Conservation (phyloP, 2,113 vertebrate genomes). For the Athene cunicularia region DNA sequence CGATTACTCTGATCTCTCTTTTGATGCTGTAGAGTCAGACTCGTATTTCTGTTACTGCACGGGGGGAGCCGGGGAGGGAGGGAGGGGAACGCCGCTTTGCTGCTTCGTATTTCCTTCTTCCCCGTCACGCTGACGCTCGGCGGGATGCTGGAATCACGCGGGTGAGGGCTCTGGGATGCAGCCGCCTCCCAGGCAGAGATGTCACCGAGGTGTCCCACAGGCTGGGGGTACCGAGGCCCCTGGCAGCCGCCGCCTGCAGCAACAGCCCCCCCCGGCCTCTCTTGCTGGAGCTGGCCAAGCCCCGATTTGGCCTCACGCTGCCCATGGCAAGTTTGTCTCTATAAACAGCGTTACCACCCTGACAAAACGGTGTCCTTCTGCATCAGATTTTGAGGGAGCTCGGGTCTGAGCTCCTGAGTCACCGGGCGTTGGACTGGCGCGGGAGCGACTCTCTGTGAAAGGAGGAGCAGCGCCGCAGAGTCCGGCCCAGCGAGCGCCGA, state of each 20-base stretch:
- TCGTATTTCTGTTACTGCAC: conserved; percentile 57
- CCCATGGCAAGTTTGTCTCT: accelerated
- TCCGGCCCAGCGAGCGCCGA: neutral
- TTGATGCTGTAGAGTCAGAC: conserved; percentile 64
- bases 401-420: accelerated
- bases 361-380: neutral
- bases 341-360: accelerated
- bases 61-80: conserved; percentile 8
- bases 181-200: accelerated
- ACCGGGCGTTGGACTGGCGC: accelerated
- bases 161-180: neutral
- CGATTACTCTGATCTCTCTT: conserved; percentile 72
- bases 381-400: accelerated
- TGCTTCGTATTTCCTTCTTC: conserved; percentile 29
- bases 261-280: neutral
- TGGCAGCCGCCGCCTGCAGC: accelerated
- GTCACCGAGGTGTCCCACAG: neutral
- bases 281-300: neutral
- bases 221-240: neutral
- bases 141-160: accelerated
- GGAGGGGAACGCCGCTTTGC: neutral
- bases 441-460: accelerated
- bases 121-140: neutral
- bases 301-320: accelerated
- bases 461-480: neutral